A percentile compares a stretch with the other conserved stretches of the same genome.
phyloP scores from a whole-genome alignment of 2,113 vertebrate species.

The Epinephelus cyanopodus region DNA sequence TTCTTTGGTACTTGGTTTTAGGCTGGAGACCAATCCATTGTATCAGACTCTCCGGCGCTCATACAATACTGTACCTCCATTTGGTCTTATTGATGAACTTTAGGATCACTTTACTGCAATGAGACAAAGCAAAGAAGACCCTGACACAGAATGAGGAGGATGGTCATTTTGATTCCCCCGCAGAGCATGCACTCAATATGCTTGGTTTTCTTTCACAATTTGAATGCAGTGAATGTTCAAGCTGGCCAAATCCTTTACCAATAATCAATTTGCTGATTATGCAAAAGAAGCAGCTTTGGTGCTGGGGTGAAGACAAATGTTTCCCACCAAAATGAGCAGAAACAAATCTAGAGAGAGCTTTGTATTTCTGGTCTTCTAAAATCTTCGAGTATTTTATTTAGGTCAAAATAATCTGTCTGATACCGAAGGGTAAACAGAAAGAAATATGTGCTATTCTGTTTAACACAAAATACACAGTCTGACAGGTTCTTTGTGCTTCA shows the following conservation, averaged over 20 bases:
- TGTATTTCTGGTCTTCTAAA: neutral
- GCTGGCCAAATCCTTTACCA: slow-evolving; percentile 55
- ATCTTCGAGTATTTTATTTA: neutral
- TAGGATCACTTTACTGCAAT: slow-evolving; percentile 97
- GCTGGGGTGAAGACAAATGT: slow-evolving; percentile 65
- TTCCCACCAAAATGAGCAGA: slow-evolving; percentile 79
- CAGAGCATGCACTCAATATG: slow-evolving; percentile 88
- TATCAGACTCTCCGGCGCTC: slow-evolving; percentile 84
- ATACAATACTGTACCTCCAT: slow-evolving; percentile 86
- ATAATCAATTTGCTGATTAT: slow-evolving; percentile 64
- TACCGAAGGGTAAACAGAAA: neutral
- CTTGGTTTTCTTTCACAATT: slow-evolving; percentile 56
- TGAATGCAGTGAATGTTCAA: slow-evolving; percentile 60
- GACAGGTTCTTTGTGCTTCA: neutral
- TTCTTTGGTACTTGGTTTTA: slow-evolving; percentile 63
- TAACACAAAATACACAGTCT: neutral
- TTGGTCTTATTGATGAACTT: slow-evolving; percentile 95
- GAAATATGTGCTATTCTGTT: neutral
- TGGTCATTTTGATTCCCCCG: slow-evolving; percentile 86
- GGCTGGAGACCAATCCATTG: slow-evolving; percentile 66
- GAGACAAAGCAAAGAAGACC: slow-evolving; percentile 95
- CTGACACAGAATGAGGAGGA: slow-evolving; percentile 94
- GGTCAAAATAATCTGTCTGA: neutral
- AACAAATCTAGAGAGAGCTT: slow-evolving; percentile 61
- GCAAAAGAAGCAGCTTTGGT: slow-evolving; percentile 57